Percentiles rank a stretch among this genome's conserved stretches.
Conservation (phyloP, 2,797 vertebrate genomes). For the Coregonus ussuriensis region DNA sequence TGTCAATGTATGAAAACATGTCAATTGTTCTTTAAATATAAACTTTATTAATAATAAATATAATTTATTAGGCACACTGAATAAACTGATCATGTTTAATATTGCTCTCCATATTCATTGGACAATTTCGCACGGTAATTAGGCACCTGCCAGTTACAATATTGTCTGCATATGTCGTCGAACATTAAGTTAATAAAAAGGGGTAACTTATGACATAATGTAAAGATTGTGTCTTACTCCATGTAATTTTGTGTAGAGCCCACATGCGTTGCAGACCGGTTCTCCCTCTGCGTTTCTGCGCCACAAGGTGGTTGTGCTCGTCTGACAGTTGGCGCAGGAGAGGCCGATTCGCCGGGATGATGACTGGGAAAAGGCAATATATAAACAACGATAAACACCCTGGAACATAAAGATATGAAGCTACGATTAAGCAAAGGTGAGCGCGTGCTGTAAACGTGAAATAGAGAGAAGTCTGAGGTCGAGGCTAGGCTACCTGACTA, state of each 20-base stretch:
- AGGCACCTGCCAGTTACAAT: not conserved
- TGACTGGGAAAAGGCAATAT: constrained; percentile 72
- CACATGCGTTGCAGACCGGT: constrained; percentile 97
- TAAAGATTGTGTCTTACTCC: constrained; percentile 77
- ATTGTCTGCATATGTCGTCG: not conserved
- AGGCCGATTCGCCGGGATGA: constrained; percentile 93
- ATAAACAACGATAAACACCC: constrained; percentile 3
- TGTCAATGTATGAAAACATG: not conserved
- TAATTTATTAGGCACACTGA: not conserved
- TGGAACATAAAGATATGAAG: constrained; percentile 2
- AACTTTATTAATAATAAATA: not conserved
- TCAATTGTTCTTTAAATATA: not conserved
- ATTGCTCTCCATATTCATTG: not conserved
- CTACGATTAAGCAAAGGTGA: not conserved
- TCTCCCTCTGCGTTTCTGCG: constrained; percentile 97
- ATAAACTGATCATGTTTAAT: not conserved
- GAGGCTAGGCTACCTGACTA: not conserved
- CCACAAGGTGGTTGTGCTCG: constrained; percentile 97
- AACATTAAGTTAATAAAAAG: not conserved
- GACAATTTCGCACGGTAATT: not conserved
- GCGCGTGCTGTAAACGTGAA: not conserved
- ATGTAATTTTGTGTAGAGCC: constrained; percentile 97
- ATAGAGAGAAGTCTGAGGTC: not conserved
- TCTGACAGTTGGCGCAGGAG: constrained; percentile 97
- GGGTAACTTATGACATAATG: not conserved